Evolutionary conservation across 2,797 vertebrate genomes (phyloP).

Genomic region (Poecilia wingei): DNA sequence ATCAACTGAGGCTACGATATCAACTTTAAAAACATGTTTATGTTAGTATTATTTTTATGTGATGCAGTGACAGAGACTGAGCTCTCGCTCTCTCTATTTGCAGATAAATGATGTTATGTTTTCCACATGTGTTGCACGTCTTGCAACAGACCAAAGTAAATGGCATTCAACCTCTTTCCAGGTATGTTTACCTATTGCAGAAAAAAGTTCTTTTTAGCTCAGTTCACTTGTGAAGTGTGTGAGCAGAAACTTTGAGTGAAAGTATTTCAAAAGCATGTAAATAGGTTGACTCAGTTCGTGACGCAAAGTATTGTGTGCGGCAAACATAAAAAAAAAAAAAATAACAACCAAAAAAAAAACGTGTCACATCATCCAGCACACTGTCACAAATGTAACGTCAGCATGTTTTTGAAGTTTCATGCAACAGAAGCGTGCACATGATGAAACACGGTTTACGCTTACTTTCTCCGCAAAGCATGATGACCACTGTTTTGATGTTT

Average conservation of each 20-base stretch:
- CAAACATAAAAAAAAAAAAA: constrained; percentile 15
- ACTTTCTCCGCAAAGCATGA: constrained; percentile 28
- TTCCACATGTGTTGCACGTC: not conserved
- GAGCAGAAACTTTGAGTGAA: constrained; percentile 38
- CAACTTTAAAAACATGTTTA: not conserved
- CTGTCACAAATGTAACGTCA: constrained; percentile 11
- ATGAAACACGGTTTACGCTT: constrained; percentile 17
- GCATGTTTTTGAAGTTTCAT: constrained; percentile 18
- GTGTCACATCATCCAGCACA: constrained; percentile 25
- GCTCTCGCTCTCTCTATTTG: not conserved
- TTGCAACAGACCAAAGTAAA: not conserved
- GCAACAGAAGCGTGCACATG: not conserved
- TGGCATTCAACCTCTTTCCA: not conserved
- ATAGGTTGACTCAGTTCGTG: constrained; percentile 40
- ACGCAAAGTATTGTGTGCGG: constrained; percentile 24
- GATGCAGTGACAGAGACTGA: not conserved
- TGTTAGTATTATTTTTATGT: not conserved
- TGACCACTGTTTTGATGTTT: constrained; percentile 38
- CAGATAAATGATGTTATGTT: not conserved
- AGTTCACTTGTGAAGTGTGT: not conserved
- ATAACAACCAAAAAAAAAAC: constrained; percentile 23
- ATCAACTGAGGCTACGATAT: not conserved
- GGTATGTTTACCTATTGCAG: not conserved
- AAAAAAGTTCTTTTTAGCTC: not conserved
- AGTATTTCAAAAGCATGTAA: constrained; percentile 43